Evolutionary conservation across 2,113 vertebrate genomes (phyloP).

Genomic region (Leuciscus idus): DNA sequence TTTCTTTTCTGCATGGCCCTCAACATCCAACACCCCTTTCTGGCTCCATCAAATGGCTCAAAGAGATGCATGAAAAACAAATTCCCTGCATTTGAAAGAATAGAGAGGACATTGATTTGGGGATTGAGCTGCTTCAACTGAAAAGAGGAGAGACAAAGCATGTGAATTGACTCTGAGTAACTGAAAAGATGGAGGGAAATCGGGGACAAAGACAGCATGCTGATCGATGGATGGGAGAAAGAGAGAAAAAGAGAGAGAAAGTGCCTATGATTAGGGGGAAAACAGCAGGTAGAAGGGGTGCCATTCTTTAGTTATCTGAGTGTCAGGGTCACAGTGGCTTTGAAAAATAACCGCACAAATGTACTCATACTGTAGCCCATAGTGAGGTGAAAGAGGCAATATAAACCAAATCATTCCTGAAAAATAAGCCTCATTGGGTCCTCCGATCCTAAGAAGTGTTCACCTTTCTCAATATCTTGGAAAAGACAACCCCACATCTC

Average conservation of each 20-base stretch:
- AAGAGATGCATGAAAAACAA: slow-evolving; percentile 43
- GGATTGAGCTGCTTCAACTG: slow-evolving; percentile 50
- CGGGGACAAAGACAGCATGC: slow-evolving; percentile 37
- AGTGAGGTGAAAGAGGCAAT: slow-evolving; percentile 5
- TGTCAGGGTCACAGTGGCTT: slow-evolving; percentile 31
- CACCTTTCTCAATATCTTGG: background rate
- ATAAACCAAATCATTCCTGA: slow-evolving; percentile 16
- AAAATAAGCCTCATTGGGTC: background rate
- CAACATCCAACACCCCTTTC: slow-evolving; percentile 20
- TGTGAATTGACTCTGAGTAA: slow-evolving; percentile 15
- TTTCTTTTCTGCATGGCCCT: slow-evolving; percentile 7
- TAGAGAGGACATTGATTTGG: slow-evolving; percentile 56
- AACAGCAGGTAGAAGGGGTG: slow-evolving; percentile 39
- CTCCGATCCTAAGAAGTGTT: background rate
- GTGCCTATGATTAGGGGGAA: slow-evolving; percentile 38
- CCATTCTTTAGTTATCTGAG: slow-evolving; percentile 42
- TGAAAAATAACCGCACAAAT: slow-evolving; percentile 35
- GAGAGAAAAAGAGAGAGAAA: background rate
- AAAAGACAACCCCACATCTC: background rate
- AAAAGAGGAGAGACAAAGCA: slow-evolving; percentile 51
- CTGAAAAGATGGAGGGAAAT: slow-evolving; percentile 44
- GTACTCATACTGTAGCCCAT: background rate
- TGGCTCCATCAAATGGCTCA: slow-evolving; percentile 29
- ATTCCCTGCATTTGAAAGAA: slow-evolving; percentile 53
- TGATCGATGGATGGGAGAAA: slow-evolving; percentile 44